Conservation (phyloP, 1,140 invertebrate genomes). For the Caenorhabditis tropicalis region DNA sequence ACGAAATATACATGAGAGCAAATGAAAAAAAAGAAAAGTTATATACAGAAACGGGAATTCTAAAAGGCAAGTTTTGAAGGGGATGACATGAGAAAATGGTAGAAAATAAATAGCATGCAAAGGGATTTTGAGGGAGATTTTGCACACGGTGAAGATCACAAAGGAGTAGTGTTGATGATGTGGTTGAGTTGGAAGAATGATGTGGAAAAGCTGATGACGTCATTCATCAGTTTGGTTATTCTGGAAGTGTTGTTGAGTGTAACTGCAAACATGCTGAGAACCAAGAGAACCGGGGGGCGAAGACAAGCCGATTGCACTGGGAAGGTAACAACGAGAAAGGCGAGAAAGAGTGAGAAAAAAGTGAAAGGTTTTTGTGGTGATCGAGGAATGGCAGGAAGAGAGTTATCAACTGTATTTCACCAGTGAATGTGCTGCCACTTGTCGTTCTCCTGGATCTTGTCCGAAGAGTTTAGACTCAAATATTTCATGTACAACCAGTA, state of each 20-base stretch:
- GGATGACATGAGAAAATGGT: neutral
- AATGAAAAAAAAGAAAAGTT: neutral
- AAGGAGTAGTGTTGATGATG: conserved; percentile 11
- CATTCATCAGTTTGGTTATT: neutral
- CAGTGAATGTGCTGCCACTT: conserved; percentile 47
- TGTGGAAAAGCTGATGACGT: neutral
- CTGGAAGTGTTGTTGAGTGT: neutral
- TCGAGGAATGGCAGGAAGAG: conserved; percentile 40
- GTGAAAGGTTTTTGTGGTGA: neutral
- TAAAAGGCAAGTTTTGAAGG: neutral
- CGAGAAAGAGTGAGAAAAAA: conserved; percentile 40
- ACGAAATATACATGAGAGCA: conserved; percentile 18
- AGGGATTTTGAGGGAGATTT: neutral
- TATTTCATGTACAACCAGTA: conserved; percentile 61
- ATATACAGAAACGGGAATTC: conserved; percentile 12
- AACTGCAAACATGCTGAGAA: neutral
- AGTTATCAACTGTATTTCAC: conserved; percentile 7
- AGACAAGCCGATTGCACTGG: conserved; percentile 32
- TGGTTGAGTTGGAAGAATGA: neutral
- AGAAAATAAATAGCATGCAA: neutral
- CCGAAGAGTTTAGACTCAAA: conserved; percentile 46
- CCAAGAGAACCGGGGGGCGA: conserved; percentile 12
- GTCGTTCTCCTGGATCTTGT: conserved; percentile 26
- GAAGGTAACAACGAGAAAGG: conserved; percentile 45
- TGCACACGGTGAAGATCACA: conserved; percentile 37